Evolutionary conservation across 2,888 invertebrate genomes (phyloP).

Genomic region (Hymenopus coronatus): DNA sequence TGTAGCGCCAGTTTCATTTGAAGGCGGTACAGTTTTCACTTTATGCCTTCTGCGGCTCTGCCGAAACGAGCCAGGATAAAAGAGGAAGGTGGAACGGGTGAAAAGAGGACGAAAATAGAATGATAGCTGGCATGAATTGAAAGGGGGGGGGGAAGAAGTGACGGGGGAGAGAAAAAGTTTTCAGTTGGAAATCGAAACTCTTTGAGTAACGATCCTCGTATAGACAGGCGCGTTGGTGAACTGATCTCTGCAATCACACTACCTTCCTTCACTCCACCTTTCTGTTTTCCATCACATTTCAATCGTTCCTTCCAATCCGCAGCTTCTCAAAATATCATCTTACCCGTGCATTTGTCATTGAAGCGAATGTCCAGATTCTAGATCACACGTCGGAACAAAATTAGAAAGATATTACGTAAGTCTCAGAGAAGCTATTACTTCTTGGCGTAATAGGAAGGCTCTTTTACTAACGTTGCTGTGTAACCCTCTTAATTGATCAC

Average conservation of each 20-base stretch:
- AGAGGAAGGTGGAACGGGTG: background rate
- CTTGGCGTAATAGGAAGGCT: too few relatives aligned
- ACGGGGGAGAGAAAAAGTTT: background rate
- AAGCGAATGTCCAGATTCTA: background rate
- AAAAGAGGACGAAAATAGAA: background rate
- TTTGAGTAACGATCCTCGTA: constrained; percentile 13
- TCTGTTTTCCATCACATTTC: background rate
- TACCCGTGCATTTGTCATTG: background rate
- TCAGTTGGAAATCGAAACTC: background rate
- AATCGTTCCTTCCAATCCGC: background rate
- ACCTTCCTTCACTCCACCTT: background rate
- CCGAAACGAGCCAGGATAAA: background rate
- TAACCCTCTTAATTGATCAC: too few relatives aligned
- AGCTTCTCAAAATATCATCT: background rate
- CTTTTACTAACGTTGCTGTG: too few relatives aligned
- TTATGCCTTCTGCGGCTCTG: background rate
- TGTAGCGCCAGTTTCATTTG: background rate
- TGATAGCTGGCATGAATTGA: background rate
- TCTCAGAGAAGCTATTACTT: too few relatives aligned
- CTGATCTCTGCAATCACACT: background rate
- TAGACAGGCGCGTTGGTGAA: constrained; percentile 1
- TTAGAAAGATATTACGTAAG: too few relatives aligned
- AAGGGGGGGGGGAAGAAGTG: background rate
- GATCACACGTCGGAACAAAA: background rate
- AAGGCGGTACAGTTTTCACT: background rate